phyloP scores from a whole-genome alignment of 2,113 vertebrate genomes.

The Pseudopipra pipra region DNA sequence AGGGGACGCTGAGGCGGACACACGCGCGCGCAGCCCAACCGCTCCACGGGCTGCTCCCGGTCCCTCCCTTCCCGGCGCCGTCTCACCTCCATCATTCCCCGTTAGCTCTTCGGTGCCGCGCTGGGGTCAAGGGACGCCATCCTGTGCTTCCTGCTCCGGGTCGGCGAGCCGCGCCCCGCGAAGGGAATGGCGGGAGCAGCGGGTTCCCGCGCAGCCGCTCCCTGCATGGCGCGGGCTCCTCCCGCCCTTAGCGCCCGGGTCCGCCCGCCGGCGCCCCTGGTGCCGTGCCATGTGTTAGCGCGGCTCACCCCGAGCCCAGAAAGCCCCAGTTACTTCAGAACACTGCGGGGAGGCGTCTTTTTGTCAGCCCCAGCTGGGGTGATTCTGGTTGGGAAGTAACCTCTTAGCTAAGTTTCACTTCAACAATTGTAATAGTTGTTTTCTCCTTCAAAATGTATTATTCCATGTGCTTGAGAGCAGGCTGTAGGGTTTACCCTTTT shows the following conservation, averaged over 20 bases:
- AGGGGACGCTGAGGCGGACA: not conserved
- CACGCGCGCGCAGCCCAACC: not conserved
- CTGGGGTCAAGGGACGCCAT: not conserved
- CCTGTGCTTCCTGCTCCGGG: slow-evolving; percentile 50
- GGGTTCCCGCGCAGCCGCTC: not conserved
- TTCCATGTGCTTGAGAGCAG: not conserved
- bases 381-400: not conserved
- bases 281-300: fast-evolving
- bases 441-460: not conserved
- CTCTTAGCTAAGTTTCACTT: not conserved
- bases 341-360: too few relatives aligned
- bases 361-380: not conserved
- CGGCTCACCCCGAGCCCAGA: too few relatives aligned
- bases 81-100: slow-evolving; percentile 10
- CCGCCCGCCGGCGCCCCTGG: fast-evolving
- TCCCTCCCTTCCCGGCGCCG: not conserved
- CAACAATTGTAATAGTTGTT: fast-evolving
- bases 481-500: not conserved
- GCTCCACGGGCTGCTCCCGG: not conserved
- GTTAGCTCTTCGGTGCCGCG: not conserved
- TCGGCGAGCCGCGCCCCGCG: not conserved
- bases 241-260: fast-evolving
- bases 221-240: not conserved
- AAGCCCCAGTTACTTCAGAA: fast-evolving
- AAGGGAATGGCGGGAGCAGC: not conserved